Evolutionary conservation across 2,113 vertebrate species (phyloP).

Genomic region (Hydrolagus affinis): DNA sequence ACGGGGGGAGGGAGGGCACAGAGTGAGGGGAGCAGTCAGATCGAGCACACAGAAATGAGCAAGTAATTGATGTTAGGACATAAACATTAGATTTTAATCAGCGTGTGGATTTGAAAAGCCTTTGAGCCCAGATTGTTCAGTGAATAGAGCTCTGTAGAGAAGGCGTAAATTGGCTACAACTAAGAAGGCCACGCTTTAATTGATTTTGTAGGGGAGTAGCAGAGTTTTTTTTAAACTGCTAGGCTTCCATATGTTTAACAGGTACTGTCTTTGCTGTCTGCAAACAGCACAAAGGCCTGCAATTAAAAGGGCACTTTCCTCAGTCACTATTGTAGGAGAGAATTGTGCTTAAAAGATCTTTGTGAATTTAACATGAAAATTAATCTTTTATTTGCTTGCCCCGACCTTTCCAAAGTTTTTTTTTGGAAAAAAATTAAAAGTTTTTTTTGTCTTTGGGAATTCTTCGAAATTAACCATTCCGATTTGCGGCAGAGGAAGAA

Average conservation of each 20-base stretch:
- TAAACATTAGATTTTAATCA: constrained; percentile 41
- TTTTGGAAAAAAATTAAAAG: too few species aligned
- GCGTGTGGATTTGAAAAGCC: constrained; percentile 25
- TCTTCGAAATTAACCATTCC: too few species aligned
- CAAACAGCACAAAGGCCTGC: constrained; percentile 20
- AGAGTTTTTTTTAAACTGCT: constrained; percentile 15
- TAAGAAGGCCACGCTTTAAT: constrained; percentile 63
- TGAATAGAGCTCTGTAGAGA: constrained; percentile 50
- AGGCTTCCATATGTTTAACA: constrained; percentile 31
- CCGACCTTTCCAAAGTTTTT: not conserved
- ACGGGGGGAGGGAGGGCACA: constrained; percentile 50
- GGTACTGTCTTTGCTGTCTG: constrained; percentile 20
- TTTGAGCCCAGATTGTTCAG: constrained; percentile 34
- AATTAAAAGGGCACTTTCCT: constrained; percentile 25
- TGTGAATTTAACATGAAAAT: constrained; percentile 5
- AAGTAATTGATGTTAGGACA: constrained; percentile 74
- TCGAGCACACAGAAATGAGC: constrained; percentile 62
- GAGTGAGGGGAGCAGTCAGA: constrained; percentile 53
- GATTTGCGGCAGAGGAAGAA: too few species aligned
- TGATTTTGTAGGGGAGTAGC: constrained; percentile 37
- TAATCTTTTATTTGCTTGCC: not conserved
- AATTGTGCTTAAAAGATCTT: constrained; percentile 2
- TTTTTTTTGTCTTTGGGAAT: too few species aligned
- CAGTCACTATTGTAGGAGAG: constrained; percentile 17
- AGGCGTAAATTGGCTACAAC: constrained; percentile 37